Evolutionary conservation across 2,888 invertebrate genomes (phyloP), one percentile per base, ranked within the genome.

Genomic region (Nephrotoma guestfalica): DNA sequence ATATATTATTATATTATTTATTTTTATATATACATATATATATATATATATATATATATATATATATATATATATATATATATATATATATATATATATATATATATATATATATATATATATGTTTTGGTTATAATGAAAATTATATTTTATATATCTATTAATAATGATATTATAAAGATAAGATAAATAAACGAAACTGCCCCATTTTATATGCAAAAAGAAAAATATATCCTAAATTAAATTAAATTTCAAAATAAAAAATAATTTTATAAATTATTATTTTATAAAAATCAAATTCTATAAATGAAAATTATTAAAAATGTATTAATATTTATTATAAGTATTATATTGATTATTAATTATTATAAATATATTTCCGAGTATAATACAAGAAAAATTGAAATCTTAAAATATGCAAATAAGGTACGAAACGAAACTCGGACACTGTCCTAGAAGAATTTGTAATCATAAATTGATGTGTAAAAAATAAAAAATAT

Each of bases 401-500:
- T 84, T 41, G n/a, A 41, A 84, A 84, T 11, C 30, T 41, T 41
- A 41, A 84, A n/a, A n/a, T n/a, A n/a, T n/a, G 18, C 18, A 57
- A 57, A 11, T 18, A 57, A 57, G 30, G 84, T 84, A 84, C 84
- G 84, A 84, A 84, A 84, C 84, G 84, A 84, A 41, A 84, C 84
- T 84, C 84, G 84, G 84, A 84, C 84, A 15, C 41, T 41, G 84
- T 84, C 84, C 84, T 84, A 84, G 84, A 84, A 84, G 84, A 84
- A 84, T 84, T 57, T 84, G 84, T 84, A 84, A 84, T 84, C 41
- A 41, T 84, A 84, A 57, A 84, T 84, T 84, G 41, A 41, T 84
- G 84, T 84, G 7, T 84, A 84, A 84, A 4, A 41, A 84, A 41
- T 41, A 84, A 84, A 40, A 83, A 41, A 84, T 84, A 84, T 84